A percentile compares a stretch with the other conserved stretches of the same genome.
Conservation (phyloP, 2,797 vertebrate species). For the Sebastes kiyomatsui region DNA sequence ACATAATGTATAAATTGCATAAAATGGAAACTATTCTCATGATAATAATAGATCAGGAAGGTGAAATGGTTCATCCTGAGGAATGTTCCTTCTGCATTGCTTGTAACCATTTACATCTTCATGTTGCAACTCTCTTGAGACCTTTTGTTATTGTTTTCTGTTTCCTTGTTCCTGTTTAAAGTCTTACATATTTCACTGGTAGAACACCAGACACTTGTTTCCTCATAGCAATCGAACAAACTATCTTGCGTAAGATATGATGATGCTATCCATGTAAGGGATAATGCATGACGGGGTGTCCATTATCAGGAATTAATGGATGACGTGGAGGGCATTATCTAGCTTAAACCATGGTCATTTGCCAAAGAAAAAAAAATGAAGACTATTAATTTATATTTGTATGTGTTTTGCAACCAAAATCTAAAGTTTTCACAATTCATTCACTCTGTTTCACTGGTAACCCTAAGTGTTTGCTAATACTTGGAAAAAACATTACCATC, state of each 20-base stretch:
- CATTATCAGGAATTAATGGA: too few species aligned
- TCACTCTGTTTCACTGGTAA: too few species aligned
- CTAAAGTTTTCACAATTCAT: too few species aligned
- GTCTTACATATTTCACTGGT: neutral
- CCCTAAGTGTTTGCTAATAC: too few species aligned
- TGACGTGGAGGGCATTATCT: too few species aligned
- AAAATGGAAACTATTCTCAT: neutral
- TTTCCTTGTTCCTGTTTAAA: constrained; percentile 40
- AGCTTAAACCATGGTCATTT: too few species aligned
- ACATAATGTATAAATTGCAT: neutral
- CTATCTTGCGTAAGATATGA: neutral
- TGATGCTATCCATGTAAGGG: neutral
- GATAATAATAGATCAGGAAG: neutral
- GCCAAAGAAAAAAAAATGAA: too few species aligned
- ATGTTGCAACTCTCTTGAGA: neutral
- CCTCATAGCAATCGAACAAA: neutral
- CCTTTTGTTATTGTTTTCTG: neutral
- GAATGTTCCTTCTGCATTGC: neutral
- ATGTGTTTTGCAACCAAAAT: too few species aligned
- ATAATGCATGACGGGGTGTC: neutral
- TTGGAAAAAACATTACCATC: too few species aligned
- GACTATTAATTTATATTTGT: too few species aligned
- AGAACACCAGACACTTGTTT: neutral
- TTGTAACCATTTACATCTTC: neutral
- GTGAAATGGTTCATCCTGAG: neutral